A percentile compares a stretch with the other conserved stretches of the same genome.
Conservation (phyloP, 2,797 vertebrate species). For the Dallia pectoralis region DNA sequence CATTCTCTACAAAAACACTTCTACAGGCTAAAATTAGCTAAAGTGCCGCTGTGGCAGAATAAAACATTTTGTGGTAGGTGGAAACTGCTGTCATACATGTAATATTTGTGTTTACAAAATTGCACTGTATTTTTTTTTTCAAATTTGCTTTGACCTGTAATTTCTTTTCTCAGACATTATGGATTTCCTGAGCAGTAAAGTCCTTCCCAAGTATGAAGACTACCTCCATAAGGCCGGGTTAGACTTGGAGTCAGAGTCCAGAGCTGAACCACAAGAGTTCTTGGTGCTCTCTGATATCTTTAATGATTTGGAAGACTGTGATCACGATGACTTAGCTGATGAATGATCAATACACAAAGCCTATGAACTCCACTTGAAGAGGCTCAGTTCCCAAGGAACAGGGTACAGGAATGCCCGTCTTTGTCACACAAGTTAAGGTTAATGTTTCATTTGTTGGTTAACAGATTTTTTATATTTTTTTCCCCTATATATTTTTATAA, state of each 20-base stretch:
- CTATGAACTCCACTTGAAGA: neutral
- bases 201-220: neutral
- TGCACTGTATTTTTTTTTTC: too few species aligned
- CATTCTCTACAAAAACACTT: neutral
- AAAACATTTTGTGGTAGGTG: neutral
- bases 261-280: neutral
- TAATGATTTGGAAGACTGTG: slow-evolving; percentile 32
- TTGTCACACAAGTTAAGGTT: neutral
- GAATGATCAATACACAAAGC: slow-evolving; percentile 10
- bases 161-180: neutral
- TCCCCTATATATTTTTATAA: neutral
- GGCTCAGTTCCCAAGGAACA: neutral
- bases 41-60: neutral
- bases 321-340: slow-evolving; percentile 50
- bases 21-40: neutral
- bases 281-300: slow-evolving; percentile 44
- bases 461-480: neutral
- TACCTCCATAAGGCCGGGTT: neutral
- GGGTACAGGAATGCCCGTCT: neutral
- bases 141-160: neutral
- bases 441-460: neutral
- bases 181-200: neutral
- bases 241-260: neutral
- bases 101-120: neutral
- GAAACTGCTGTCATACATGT: neutral